Evolutionary conservation across 2,797 vertebrate genomes (phyloP).

Genomic region (Enteromius radiatus): DNA sequence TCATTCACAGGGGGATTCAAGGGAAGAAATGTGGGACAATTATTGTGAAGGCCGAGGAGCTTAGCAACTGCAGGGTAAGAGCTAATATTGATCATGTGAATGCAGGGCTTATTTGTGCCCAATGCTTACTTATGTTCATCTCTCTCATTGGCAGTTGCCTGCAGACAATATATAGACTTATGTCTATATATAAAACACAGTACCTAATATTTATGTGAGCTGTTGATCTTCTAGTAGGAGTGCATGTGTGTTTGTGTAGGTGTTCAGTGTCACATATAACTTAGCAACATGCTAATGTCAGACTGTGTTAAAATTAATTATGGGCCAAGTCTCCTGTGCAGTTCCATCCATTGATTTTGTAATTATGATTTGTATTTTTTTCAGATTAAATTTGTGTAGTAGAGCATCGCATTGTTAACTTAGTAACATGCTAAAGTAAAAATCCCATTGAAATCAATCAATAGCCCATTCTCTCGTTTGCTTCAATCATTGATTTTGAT

Average conservation of each 20-base stretch:
- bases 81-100: constrained; percentile 19
- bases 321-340: neutral
- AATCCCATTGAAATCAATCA: neutral
- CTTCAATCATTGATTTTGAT: neutral
- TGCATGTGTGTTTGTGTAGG: neutral
- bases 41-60: constrained; percentile 92
- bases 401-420: neutral
- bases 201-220: neutral
- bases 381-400: neutral
- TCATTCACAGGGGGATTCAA: constrained; percentile 84
- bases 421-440: constrained; percentile 13
- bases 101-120: neutral
- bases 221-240: neutral
- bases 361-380: neutral
- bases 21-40: constrained; percentile 92
- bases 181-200: neutral
- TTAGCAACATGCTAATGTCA: constrained; percentile 1
- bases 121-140: neutral
- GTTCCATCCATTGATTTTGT: constrained; percentile 2
- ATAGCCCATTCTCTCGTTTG: neutral
- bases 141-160: neutral
- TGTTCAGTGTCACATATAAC: neutral
- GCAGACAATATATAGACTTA: neutral
- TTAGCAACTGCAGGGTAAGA: constrained; percentile 94
- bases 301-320: neutral